phyloP scores from a whole-genome alignment of 2,888 invertebrate species.

The Agrilus mali region DNA sequence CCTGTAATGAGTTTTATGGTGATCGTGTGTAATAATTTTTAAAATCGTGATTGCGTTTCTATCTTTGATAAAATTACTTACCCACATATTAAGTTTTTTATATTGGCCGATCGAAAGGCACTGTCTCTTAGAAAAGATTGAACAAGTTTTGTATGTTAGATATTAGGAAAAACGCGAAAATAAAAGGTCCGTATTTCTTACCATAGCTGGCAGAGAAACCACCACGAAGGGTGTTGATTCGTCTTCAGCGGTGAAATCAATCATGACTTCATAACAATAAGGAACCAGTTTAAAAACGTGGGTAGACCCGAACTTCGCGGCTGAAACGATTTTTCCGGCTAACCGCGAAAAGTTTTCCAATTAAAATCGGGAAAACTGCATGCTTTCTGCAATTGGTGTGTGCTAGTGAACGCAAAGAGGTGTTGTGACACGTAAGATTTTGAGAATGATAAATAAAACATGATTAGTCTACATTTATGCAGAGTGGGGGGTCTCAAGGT shows the following conservation, averaged over 20 bases:
- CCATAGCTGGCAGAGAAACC: slow-evolving; percentile 51
- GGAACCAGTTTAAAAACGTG: background rate
- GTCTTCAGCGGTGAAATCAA: slow-evolving; percentile 35
- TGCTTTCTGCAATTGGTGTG: background rate
- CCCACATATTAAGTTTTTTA: too few species aligned
- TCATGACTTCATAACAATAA: slow-evolving; percentile 18
- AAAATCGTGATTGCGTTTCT: too few species aligned
- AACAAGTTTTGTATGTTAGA: too few species aligned
- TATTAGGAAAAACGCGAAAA: too few species aligned
- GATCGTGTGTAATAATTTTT: too few species aligned
- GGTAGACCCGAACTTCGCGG: background rate
- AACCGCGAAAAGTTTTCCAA: background rate
- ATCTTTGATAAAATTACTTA: too few species aligned
- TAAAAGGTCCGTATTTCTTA: slow-evolving; percentile 21
- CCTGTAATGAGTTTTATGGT: too few species aligned
- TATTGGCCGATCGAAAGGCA: too few species aligned
- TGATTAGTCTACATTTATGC: slow-evolving; percentile 24
- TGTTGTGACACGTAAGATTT: slow-evolving; percentile 19
- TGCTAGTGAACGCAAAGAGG: slow-evolving; percentile 8
- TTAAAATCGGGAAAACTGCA: background rate
- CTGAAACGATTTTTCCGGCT: background rate
- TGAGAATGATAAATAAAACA: slow-evolving; percentile 24
- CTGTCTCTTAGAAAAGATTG: too few species aligned
- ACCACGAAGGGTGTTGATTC: slow-evolving; percentile 56
- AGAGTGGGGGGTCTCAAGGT: slow-evolving; percentile 23